Percentiles rank a stretch among this genome's conserved stretches.
These are phyloP conservation scores for Metaphire vulgaris DNA, from an alignment of 1,140 invertebrate species.

Conservation along the genomic window DNA sequence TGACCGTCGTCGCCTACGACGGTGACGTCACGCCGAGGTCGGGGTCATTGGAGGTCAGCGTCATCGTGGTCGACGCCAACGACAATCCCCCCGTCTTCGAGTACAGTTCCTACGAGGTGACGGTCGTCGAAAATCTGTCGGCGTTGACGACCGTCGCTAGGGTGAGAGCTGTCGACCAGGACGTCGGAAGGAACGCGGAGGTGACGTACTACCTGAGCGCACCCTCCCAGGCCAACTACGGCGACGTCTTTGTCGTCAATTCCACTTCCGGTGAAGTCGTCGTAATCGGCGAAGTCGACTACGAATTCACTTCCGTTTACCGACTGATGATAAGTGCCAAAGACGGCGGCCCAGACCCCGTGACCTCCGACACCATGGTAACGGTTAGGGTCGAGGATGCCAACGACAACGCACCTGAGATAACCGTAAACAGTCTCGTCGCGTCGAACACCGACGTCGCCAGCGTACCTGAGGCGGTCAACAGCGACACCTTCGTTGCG, in stretches of 20 bases:
- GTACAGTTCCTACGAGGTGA: slow-evolving; percentile 14
- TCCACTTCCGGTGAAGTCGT: slow-evolving; percentile 11
- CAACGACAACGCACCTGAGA: slow-evolving; percentile 28
- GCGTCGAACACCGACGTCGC: neutral
- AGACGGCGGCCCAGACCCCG: slow-evolving; percentile 14
- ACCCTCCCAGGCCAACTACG: neutral
- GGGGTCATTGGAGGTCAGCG: slow-evolving; percentile 2
- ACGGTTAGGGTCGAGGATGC: slow-evolving; percentile 21
- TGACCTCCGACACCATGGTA: slow-evolving; percentile 10
- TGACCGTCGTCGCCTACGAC: slow-evolving; percentile 61
- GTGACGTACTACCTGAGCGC: slow-evolving; percentile 20
- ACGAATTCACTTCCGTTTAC: slow-evolving; percentile 15
- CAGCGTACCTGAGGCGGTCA: slow-evolving; percentile 15
- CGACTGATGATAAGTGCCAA: slow-evolving; percentile 11
- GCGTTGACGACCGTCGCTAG: slow-evolving; percentile 62
- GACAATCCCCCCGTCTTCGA: slow-evolving; percentile 19
- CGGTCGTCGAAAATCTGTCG: slow-evolving; percentile 7
- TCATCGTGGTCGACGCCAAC: slow-evolving; percentile 19
- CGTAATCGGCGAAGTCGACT: slow-evolving; percentile 12
- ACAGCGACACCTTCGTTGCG: slow-evolving; percentile 25
- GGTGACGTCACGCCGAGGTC: slow-evolving; percentile 1
- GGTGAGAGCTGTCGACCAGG: slow-evolving; percentile 13
- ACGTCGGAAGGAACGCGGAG: slow-evolving; percentile 12
- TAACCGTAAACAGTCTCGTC: slow-evolving; percentile 15
- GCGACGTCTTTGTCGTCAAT: slow-evolving; percentile 21